phyloP scores from a whole-genome alignment of 2,888 invertebrate genomes.

The Dendrolimus houi region DNA sequence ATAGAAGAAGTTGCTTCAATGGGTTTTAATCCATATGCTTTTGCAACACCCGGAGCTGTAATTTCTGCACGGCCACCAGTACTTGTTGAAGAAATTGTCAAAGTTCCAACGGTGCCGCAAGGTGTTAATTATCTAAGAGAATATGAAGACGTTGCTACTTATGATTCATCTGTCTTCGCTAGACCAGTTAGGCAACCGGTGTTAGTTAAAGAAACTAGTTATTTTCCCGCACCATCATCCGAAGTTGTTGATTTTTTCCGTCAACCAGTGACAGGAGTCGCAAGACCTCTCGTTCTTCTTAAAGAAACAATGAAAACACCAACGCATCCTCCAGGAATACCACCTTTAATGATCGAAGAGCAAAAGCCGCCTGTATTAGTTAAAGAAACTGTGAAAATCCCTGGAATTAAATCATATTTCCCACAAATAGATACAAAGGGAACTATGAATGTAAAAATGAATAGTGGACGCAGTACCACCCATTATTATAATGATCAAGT shows the following conservation, averaged over 20 bases:
- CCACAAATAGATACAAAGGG: too few relatives aligned
- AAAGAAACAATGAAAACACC: neutral
- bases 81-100: neutral
- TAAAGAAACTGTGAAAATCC: too few relatives aligned
- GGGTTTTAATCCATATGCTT: conserved; percentile 5
- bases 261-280: too few relatives aligned
- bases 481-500: too few relatives aligned
- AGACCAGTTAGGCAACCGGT: neutral
- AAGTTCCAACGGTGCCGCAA: neutral
- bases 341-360: too few relatives aligned
- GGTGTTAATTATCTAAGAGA: neutral
- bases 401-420: too few relatives aligned
- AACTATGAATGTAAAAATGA: too few relatives aligned
- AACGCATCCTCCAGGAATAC: too few relatives aligned
- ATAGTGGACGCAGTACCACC: too few relatives aligned
- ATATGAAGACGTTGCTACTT: neutral
- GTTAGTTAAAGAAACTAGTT: neutral
- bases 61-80: conserved; percentile 1
- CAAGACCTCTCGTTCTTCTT: neutral
- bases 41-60: neutral
- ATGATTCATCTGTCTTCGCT: neutral
- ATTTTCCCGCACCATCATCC: too few relatives aligned
- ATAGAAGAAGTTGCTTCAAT: conserved; percentile 18
- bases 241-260: too few relatives aligned
- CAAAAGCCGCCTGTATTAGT: too few relatives aligned